These are phyloP conservation scores for Cosmia pyralina DNA, from an alignment of 2,888 invertebrate species.

Conservation along the genomic window DNA sequence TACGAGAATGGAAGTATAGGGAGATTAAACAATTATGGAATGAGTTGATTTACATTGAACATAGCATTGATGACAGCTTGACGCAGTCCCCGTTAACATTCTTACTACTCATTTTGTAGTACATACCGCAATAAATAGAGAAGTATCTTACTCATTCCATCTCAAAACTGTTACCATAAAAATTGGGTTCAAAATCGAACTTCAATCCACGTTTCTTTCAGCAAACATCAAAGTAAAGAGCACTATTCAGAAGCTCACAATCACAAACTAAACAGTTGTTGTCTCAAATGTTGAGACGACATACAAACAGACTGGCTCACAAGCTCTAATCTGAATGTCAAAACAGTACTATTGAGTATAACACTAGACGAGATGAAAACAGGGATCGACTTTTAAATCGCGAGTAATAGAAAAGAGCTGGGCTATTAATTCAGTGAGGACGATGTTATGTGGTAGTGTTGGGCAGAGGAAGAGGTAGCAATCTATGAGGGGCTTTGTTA, in stretches of 20 bases:
- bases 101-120: neutral
- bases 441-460: conserved; percentile 3
- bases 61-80: neutral
- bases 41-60: neutral
- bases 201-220: neutral
- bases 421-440: conserved; percentile 7
- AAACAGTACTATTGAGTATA: conserved; percentile 56
- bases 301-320: conserved; percentile 39
- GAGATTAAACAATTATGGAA: neutral
- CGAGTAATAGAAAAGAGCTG: conserved; percentile 18
- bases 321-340: conserved; percentile 65
- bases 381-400: conserved; percentile 27
- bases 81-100: neutral
- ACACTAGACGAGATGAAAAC: conserved; percentile 40
- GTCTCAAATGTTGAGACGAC: conserved; percentile 23
- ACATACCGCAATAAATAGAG: neutral
- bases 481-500: conserved; percentile 2
- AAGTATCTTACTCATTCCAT: neutral
- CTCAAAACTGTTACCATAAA: neutral
- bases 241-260: conserved; percentile 7
- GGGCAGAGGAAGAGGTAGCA: neutral
- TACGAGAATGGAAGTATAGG: neutral
- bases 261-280: conserved; percentile 37
- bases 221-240: neutral
- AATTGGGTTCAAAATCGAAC: neutral